A percentile compares a stretch with the other conserved stretches of the same genome.
phyloP scores from a whole-genome alignment of 2,113 vertebrate species.

The Brachypteracias leptosomus region DNA sequence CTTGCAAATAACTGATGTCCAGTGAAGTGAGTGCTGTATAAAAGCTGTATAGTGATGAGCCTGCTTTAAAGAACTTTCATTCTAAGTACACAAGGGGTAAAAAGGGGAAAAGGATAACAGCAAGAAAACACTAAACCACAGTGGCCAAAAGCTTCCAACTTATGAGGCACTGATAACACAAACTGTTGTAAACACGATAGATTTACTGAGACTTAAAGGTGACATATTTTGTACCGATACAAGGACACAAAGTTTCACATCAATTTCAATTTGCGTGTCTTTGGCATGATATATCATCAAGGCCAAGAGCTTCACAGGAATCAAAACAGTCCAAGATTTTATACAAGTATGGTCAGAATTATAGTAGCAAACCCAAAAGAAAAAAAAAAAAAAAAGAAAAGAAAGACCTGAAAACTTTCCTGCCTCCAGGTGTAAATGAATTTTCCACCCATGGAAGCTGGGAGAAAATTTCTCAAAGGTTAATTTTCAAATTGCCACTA shows the following conservation, averaged over 20 bases:
- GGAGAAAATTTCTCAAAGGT: slow-evolving; percentile 19
- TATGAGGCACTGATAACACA: background rate
- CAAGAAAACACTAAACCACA: background rate
- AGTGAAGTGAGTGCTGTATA: background rate
- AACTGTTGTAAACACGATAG: background rate
- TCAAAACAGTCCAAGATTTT: background rate
- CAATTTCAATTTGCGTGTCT: background rate
- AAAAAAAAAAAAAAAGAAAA: background rate
- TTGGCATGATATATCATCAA: background rate
- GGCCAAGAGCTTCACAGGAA: background rate
- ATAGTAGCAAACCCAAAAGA: background rate
- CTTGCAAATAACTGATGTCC: background rate
- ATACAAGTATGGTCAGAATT: background rate
- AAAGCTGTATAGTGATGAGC: background rate
- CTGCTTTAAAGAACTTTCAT: background rate
- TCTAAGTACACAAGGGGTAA: background rate
- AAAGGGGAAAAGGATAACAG: background rate
- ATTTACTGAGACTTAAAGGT: background rate
- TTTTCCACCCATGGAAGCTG: background rate
- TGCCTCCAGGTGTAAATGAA: background rate
- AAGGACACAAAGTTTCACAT: background rate
- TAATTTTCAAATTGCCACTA: slow-evolving; percentile 43
- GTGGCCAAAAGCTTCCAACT: background rate
- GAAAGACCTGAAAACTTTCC: background rate
- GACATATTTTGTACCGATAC: background rate